phyloP scores from a whole-genome alignment of 2,888 invertebrate species.

The Heliconius cydno region DNA sequence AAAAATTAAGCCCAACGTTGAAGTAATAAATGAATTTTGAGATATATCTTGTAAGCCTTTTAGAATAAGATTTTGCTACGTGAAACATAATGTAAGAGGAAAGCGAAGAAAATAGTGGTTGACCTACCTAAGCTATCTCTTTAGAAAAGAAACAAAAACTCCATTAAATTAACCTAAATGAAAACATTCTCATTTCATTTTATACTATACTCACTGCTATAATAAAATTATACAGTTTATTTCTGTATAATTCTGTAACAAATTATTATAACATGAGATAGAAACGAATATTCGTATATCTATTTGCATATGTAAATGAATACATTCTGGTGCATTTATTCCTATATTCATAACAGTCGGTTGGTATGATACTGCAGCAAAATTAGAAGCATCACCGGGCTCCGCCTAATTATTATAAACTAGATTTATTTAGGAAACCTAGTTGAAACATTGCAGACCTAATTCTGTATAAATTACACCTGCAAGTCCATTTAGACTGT shows the following conservation, averaged over 20 bases:
- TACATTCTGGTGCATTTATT: slow-evolving; percentile 34
- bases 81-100: too few species aligned
- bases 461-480: slow-evolving; percentile 24
- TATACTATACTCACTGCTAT: neutral
- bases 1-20: too few species aligned
- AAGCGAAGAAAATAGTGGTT: too few species aligned
- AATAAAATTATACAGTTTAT: neutral
- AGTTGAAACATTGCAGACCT: slow-evolving; percentile 9
- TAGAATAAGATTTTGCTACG: too few species aligned
- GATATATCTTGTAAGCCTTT: too few species aligned
- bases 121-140: too few species aligned
- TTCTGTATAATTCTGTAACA: neutral
- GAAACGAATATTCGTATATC: slow-evolving; percentile 17
- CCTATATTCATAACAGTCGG: slow-evolving; percentile 40
- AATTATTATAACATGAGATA: neutral
- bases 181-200: neutral
- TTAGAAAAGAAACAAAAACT: neutral
- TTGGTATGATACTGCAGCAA: slow-evolving; percentile 37
- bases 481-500: neutral
- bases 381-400: slow-evolving; percentile 42
- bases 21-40: too few species aligned
- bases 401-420: slow-evolving; percentile 42
- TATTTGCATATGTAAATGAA: slow-evolving; percentile 38
- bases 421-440: slow-evolving; percentile 30
- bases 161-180: neutral